Evolutionary conservation across 2,888 invertebrate genomes (phyloP), one percentile per base, ranked within the genome.

Genomic region (Stramonita haemastoma): DNA sequence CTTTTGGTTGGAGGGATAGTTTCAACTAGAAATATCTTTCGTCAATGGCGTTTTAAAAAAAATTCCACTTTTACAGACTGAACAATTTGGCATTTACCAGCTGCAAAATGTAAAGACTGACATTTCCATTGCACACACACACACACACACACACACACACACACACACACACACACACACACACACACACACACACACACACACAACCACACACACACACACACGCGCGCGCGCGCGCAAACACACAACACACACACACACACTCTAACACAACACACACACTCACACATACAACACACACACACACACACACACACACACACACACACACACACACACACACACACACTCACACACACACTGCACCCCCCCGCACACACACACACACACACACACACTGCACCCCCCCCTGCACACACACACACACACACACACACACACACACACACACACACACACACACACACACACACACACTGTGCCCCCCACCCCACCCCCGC

Each of bases 111-210:
- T 19, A 77, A 13, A 77, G 15, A 77, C 32, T 11, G 8, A 83
- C 36, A 83, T 13, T 26, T 8, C 36, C 46, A 83, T 1, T 32
- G 1, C 34, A 79, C 34, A 79, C 22, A 17, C 19, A 79, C 15
- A 79, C 34, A 32, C 79, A 34, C 34, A 34, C 32, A 79, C 79
- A 79, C 32, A 79, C 79, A 34, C 17, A 79, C 79, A 79, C 17
- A 79, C 34, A 79, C 79, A 32, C 34, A 79, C 79, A 79, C 79
- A 79, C 34, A 79, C 34, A 32, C 79, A 79, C 79, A 79, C 79
- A 79, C 79, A 34, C 34, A 79, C 79, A 79, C 34, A 79, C 79
- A 79, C 79, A 79, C 79, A 79, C 79, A 79, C 34, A 34, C 79
- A 79, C 73, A 11, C 79, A 79, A 17, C 29, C 32, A 32, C 77